Base-by-base conservation (phyloP, 2,113 vertebrate species). In the Salvelinus fontinalis region DNA sequence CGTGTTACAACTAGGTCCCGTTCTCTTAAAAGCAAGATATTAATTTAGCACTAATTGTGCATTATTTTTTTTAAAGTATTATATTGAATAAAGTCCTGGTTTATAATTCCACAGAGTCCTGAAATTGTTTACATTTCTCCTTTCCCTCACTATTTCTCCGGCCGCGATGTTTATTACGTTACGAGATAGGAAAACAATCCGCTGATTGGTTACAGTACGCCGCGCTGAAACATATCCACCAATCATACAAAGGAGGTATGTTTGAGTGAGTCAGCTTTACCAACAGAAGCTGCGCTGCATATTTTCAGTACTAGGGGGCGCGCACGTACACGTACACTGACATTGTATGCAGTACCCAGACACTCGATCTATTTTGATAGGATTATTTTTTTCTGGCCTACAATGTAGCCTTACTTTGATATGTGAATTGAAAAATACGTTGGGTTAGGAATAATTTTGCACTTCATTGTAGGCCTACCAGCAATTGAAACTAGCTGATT, bases 191-290 rank as follows among this genome's bases (percentile, higher is more conserved):
- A 92, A 91, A 93, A 93, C 91, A 93, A 89, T 87, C 49, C 39
- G 24, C 74, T 86, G 86, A 94, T 94, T 94, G 93, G 93, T 76
- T 86, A 22, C 67, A 74, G 67, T 4, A 26, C 87, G 84, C 79
- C 92, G 93, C 92, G 92, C 92, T 90, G 87, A 93, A 93, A 91
- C 14, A 34, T 60, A 20, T 74, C 76, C 2, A 34, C 93, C 93
- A 93, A 94, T 94, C 39, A 44, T 0, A 0, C 11, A 13, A 79
- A 14, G 85, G 81, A 83, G 79, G 83, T 82, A 87, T 90, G 90
- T 87, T 89, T 82, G 79, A 76, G 51, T 0, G n/a, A 31, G n/a
- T 54, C 54, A 65, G 44, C n/a, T 67, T 44, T 34, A 39, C 39
- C 67, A 68, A 20, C 5, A 16, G 67, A 54, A 54, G 39, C 39